phyloP scores from a whole-genome alignment of 2,888 invertebrate genomes.

The Sturmia bella region DNA sequence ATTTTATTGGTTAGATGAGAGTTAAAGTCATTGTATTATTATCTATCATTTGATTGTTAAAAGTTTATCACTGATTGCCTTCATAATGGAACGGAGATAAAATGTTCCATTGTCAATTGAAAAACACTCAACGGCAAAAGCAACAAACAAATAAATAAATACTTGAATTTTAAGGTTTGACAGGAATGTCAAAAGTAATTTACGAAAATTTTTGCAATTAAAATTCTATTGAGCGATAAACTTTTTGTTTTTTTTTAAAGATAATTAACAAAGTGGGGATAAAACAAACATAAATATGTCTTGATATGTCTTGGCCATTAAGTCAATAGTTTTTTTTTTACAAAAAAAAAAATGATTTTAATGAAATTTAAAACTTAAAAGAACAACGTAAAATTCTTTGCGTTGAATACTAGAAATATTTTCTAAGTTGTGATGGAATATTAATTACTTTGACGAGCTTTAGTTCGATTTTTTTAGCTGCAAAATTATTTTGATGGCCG shows the following conservation, averaged over 20 bases:
- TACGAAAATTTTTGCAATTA: slow-evolving; percentile 33
- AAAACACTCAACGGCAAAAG: neutral
- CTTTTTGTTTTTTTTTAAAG: neutral
- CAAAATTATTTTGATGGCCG: too few relatives aligned
- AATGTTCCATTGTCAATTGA: slow-evolving; percentile 2
- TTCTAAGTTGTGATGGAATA: too few relatives aligned
- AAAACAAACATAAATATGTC: slow-evolving; percentile 7
- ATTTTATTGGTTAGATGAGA: slow-evolving; percentile 56
- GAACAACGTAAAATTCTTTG: neutral
- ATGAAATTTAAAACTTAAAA: neutral
- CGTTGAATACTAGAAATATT: too few relatives aligned
- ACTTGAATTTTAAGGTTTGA: slow-evolving; percentile 41
- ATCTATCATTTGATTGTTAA: slow-evolving; percentile 63
- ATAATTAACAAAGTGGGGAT: slow-evolving; percentile 30
- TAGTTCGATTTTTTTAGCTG: too few relatives aligned
- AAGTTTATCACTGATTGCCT: slow-evolving; percentile 64
- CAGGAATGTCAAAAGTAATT: slow-evolving; percentile 54
- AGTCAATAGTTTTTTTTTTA: neutral
- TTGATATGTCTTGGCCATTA: slow-evolving; percentile 31
- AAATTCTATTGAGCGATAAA: slow-evolving; percentile 33
- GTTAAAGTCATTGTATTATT: slow-evolving; percentile 54
- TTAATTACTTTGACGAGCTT: too few relatives aligned
- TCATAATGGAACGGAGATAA: slow-evolving; percentile 41
- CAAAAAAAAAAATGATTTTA: too few relatives aligned
- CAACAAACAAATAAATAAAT: neutral